Conservation (phyloP, 1,140 invertebrate species). For the Lordiphosa collinella region DNA sequence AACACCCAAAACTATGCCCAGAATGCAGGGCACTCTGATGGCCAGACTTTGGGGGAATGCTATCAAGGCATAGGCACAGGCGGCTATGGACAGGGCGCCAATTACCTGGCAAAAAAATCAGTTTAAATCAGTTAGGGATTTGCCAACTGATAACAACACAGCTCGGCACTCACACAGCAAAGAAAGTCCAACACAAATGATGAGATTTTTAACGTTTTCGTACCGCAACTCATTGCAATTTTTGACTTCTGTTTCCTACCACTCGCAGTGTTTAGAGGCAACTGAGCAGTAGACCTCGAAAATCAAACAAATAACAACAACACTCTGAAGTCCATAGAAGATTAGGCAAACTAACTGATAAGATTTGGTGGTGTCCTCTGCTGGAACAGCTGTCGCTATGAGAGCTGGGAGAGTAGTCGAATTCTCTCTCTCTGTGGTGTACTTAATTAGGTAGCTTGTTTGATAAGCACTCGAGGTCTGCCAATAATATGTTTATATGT, state of each 20-base stretch:
- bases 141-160: constrained; percentile 12
- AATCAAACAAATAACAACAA: constrained; percentile 9
- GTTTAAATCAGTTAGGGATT: constrained; percentile 12
- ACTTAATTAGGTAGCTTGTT: constrained; percentile 40
- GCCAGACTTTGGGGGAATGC: constrained; percentile 43
- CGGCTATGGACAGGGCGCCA: constrained; percentile 54
- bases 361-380: constrained; percentile 30
- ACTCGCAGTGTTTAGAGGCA: constrained; percentile 16
- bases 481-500: constrained; percentile 7
- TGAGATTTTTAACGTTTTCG: constrained; percentile 58
- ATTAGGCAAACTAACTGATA: constrained; percentile 48
- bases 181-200: constrained; percentile 70
- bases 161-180: constrained; percentile 61
- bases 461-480: constrained; percentile 44
- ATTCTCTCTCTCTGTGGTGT: constrained; percentile 5
- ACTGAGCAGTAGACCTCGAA: constrained; percentile 32
- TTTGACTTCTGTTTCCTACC: constrained; percentile 5
- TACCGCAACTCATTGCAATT: constrained; percentile 59
- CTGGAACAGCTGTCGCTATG: neutral
- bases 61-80: constrained; percentile 58
- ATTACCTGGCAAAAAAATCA: constrained; percentile 37
- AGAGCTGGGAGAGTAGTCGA: neutral
- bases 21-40: constrained; percentile 63
- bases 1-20: constrained; percentile 56
- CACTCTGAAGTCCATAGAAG: constrained; percentile 23